A percentile compares a stretch with the other conserved stretches of the same genome.
These are phyloP conservation scores for Tetragonisca angustula DNA, from an alignment of 2,888 invertebrate genomes.

Conservation along the genomic window DNA sequence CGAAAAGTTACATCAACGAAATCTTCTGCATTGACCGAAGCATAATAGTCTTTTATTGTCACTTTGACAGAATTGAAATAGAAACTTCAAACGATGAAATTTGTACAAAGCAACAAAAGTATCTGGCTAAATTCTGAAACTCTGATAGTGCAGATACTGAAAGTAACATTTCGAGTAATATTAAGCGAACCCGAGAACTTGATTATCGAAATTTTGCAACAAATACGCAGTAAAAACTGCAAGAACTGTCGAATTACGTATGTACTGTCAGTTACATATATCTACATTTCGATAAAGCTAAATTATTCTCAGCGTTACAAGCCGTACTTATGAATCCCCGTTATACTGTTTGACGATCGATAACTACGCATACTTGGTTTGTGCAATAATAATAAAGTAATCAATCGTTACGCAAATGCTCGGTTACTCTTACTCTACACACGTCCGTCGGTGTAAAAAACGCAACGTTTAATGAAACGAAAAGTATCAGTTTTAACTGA, in stretches of 20 bases:
- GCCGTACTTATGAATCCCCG: constrained; percentile 12
- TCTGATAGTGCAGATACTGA: neutral
- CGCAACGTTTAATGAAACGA: neutral
- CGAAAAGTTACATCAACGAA: neutral
- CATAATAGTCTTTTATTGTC: neutral
- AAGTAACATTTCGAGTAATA: neutral
- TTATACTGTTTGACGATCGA: constrained; percentile 25
- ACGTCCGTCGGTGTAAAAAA: too few species aligned
- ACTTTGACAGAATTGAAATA: neutral
- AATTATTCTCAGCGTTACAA: constrained; percentile 17
- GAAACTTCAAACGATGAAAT: neutral
- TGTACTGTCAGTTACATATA: neutral
- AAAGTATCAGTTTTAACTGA: neutral
- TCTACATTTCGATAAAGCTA: neutral
- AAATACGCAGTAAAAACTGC: constrained; percentile 10
- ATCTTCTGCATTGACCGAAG: neutral
- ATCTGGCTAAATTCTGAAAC: neutral
- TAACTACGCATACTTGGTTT: neutral
- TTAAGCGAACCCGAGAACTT: constrained; percentile 12
- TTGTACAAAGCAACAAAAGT: neutral
- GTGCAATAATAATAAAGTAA: constrained; percentile 19
- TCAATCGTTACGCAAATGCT: neutral
- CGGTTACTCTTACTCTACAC: neutral
- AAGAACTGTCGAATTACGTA: neutral
- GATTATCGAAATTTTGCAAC: constrained; percentile 8